Evolutionary conservation across 1,140 invertebrate species (phyloP).

Genomic region (Drosophila paulistorum): DNA sequence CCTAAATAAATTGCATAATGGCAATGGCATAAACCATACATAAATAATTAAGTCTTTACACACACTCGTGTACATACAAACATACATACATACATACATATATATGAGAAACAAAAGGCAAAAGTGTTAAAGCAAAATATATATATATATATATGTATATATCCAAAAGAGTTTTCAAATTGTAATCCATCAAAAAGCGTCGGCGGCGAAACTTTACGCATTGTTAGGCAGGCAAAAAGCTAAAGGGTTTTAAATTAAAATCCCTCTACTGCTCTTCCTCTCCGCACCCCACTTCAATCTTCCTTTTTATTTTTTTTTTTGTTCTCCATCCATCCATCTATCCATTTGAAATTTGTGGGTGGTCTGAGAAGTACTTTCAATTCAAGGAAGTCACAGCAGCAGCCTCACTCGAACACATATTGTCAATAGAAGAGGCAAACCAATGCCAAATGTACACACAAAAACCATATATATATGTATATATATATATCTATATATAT

Average conservation of each 20-base stretch:
- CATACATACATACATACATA: no score
- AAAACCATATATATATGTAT: slow-evolving; percentile 5
- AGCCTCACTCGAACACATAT: slow-evolving; percentile 49
- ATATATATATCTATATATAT: not conserved
- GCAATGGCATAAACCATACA: slow-evolving; percentile 31
- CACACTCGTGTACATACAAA: slow-evolving; percentile 24
- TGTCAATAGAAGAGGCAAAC: slow-evolving; percentile 54
- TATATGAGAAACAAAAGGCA: slow-evolving; percentile 55
- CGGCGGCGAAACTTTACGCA: slow-evolving; percentile 77
- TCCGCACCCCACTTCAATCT: not conserved
- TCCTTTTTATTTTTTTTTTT: not conserved
- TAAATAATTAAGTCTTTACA: slow-evolving; percentile 50
- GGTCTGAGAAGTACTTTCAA: slow-evolving; percentile 44
- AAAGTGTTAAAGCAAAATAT: slow-evolving; percentile 68
- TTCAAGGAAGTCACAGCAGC: slow-evolving; percentile 56
- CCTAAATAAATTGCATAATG: slow-evolving; percentile 76
- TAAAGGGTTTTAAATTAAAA: slow-evolving; percentile 58
- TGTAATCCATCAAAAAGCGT: slow-evolving; percentile 75
- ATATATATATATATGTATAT: not conserved
- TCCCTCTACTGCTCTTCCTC: slow-evolving; percentile 2
- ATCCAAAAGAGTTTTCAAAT: slow-evolving; percentile 13
- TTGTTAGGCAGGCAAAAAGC: slow-evolving; percentile 62
- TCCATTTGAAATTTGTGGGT: slow-evolving; percentile 61
- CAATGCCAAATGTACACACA: slow-evolving; percentile 26
- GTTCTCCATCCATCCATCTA: not conserved